Base-by-base conservation (phyloP, 2,888 invertebrate species). In the Brachynemurus nebulosus region DNA sequence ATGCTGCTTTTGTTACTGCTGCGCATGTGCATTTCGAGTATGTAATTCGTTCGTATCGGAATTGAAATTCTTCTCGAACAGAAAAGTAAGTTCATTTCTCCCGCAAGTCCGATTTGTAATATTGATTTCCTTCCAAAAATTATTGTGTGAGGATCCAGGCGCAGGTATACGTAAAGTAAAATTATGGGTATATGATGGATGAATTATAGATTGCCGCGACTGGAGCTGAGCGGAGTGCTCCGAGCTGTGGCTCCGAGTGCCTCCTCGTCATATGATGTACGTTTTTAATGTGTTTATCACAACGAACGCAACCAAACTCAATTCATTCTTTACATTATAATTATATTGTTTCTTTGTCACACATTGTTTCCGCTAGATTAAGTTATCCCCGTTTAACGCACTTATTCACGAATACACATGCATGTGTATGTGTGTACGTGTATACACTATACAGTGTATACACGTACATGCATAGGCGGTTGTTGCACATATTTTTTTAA, bases 91-190 rank as follows among this genome's bases (percentile, higher is more conserved):
- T 30, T 30, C 30, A 30, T 30, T 23, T 30, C 30, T 30, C 30
- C 14, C 3, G 9, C 27, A 27, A 27, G 11, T n/a, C 5, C 2
- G 12, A 4, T 5, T n/a, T 27, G 12, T 27, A n/a, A n/a, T 14
- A 30, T 30, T 30, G 30, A 30, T 30, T 30, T 30, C 30, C 30
- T n/a, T 30, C 30, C n/a, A n/a, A n/a, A n/a, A n/a, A n/a, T 30
- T 14, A 30, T 6, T 9, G 30, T 11, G n/a, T 27, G 12, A 27
- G 5, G 5, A 27, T 9, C 11, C n/a, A n/a, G n/a, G n/a, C n/a
- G n/a, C n/a, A n/a, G n/a, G n/a, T n/a, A n/a, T n/a, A n/a, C n/a
- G 11, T 27, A 9, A 27, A 27, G 12, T 30, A 30, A 30, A 30
- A 30, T 30, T 30, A 30, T 30, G 30, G 30, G 30, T 30, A 14